Evolutionary conservation across 2,113 vertebrate genomes (phyloP), one percentile per base, ranked within the genome.

Genomic region (Platichthys stellatus): DNA sequence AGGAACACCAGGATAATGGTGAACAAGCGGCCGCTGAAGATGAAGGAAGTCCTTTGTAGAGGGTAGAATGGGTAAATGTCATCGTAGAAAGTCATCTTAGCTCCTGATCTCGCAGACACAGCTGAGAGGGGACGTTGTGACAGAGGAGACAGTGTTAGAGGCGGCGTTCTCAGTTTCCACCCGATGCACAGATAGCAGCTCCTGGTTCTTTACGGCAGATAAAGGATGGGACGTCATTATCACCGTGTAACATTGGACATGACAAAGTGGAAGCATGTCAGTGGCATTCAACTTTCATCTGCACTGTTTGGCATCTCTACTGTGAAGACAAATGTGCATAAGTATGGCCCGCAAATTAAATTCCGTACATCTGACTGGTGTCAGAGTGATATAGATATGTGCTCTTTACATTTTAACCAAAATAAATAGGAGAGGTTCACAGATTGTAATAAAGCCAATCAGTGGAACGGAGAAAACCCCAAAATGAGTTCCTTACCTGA

Each of bases 51-150:
- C 74, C 92, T 96, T 85, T 93, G 86, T 91, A 94, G 93, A 0
- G 68, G 78, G 83, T 99, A 99, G 90, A 98, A 99, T 79, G 96
- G 96, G 89, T 96, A 95, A 92, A 95, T 12, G 20, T 95, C 95
- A 5, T 98, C 67, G 79, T 96, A 97, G 73, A 97, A 94, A 79
- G 96, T 96, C 98, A 99, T 99, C 80, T 63, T 94, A 57, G 76
- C 86, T 86, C 84, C 69, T 51, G 88, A 81, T 88, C 82, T 85
- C 56, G 59, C 35, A 35, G 78, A 84, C 75, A 47, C 70, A 69
- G 84, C 86, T 81, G 89, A 86, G 88, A 82, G 84, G 56, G 87
- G 72, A 89, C 79, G 38, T 62, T 28, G 78, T 24, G 67, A 93
- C 92, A 92, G 92, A 88, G 89, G 85, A 70, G 76, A 88, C 90